Conservation (phyloP, 2,113 vertebrate species). For the Channa argus region DNA sequence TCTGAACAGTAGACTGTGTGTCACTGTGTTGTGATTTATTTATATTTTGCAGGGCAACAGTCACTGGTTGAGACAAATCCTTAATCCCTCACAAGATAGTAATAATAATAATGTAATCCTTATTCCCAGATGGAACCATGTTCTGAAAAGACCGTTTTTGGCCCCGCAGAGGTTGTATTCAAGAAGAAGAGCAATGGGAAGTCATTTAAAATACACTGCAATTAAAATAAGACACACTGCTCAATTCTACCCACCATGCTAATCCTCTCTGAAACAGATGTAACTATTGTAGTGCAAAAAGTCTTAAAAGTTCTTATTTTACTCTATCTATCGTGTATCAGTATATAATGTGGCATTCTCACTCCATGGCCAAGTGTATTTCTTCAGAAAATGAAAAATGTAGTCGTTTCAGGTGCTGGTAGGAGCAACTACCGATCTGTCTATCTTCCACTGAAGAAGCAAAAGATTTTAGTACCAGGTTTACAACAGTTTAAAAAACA, state of each 20-base stretch:
- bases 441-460: slow-evolving; percentile 39
- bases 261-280: slow-evolving; percentile 73
- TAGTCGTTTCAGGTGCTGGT: slow-evolving; percentile 46
- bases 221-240: slow-evolving; percentile 74
- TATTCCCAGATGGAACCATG: slow-evolving; percentile 80
- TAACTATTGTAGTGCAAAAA: slow-evolving; percentile 51
- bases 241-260: slow-evolving; percentile 57
- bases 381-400: slow-evolving; percentile 45
- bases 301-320: slow-evolving; percentile 40
- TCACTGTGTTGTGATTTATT: slow-evolving; percentile 75
- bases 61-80: slow-evolving; percentile 81
- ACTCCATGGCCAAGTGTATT: slow-evolving; percentile 33
- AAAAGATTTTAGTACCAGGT: slow-evolving; percentile 23
- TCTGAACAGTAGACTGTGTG: slow-evolving; percentile 73
- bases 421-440: slow-evolving; percentile 40
- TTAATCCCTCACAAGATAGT: slow-evolving; percentile 85
- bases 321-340: slow-evolving; percentile 54
- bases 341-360: slow-evolving; percentile 17
- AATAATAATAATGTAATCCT: slow-evolving; percentile 83
- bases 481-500: slow-evolving; percentile 26
- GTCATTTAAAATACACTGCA: slow-evolving; percentile 78
- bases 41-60: slow-evolving; percentile 69
- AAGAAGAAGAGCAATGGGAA: slow-evolving; percentile 68
- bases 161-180: slow-evolving; percentile 67
- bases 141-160: slow-evolving; percentile 71